These are phyloP conservation scores for Carcinoscorpius rotundicauda DNA, from an alignment of 1,140 invertebrate genomes.

Conservation along the genomic window DNA sequence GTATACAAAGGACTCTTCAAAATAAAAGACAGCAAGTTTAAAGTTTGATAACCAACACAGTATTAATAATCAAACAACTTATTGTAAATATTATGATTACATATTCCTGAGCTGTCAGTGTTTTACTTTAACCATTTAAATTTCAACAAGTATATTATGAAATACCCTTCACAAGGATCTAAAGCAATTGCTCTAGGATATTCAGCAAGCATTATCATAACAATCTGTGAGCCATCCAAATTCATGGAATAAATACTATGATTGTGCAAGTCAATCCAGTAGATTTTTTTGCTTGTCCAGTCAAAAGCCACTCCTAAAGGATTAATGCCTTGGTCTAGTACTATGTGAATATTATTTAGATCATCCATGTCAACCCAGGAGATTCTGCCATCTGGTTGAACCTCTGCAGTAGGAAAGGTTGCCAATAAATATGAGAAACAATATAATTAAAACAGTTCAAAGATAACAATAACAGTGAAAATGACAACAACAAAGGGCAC, in stretches of 20 bases:
- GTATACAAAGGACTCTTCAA: no score
- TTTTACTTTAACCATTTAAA: no score
- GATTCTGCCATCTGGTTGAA: slow-evolving; percentile 76
- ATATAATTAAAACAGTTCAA: no score
- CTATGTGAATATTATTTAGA: slow-evolving; percentile 21
- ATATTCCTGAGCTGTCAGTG: no score
- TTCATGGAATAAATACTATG: slow-evolving; percentile 93
- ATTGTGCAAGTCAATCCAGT: slow-evolving; percentile 92
- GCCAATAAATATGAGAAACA: no score
- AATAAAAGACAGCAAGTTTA: no score
- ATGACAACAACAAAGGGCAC: no score
- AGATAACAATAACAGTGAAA: no score
- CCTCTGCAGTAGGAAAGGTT: slow-evolving; percentile 38
- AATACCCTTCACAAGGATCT: slow-evolving; percentile 87
- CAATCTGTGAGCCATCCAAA: slow-evolving; percentile 68
- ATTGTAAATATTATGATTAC: no score
- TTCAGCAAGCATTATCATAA: slow-evolving; percentile 87
- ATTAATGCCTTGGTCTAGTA: slow-evolving; percentile 66
- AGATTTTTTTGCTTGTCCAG: slow-evolving; percentile 92
- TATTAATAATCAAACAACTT: no score
- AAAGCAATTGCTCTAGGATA: slow-evolving; percentile 88
- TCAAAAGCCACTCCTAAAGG: slow-evolving; percentile 93
- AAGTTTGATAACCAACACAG: no score
- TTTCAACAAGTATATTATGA: no score
- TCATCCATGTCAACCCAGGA: slow-evolving; percentile 50